A percentile compares a stretch with the other conserved stretches of the same genome.
These are phyloP conservation scores for Artibeus jamaicensis DNA, from an alignment of 2,797 vertebrate genomes.

Conservation along the genomic window DNA sequence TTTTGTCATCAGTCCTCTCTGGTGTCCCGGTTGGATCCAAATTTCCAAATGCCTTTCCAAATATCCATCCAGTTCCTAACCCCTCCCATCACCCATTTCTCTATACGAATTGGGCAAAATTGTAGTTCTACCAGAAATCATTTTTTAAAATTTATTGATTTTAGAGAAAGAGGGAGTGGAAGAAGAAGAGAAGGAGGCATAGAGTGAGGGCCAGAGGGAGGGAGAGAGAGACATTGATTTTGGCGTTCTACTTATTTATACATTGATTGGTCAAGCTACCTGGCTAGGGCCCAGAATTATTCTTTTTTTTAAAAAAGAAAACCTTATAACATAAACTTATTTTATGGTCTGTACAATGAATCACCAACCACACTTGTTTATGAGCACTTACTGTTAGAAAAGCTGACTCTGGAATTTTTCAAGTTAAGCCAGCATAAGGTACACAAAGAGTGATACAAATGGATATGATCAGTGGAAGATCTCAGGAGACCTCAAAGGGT, in stretches of 20 bases:
- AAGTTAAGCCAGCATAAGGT: background rate
- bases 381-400: background rate
- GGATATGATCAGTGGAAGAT: background rate
- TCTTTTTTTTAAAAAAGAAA: background rate
- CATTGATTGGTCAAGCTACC: background rate
- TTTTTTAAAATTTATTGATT: background rate
- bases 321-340: background rate
- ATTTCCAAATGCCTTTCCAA: background rate
- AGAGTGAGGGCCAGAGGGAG: no score
- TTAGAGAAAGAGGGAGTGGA: background rate
- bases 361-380: background rate
- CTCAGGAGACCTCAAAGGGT: background rate
- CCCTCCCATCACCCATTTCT: background rate
- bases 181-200: background rate
- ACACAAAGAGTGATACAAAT: background rate
- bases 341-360: background rate
- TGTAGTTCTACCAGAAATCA: background rate
- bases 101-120: background rate
- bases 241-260: background rate
- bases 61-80: background rate
- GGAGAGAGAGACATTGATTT: background rate
- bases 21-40: background rate
- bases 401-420: background rate
- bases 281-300: background rate
- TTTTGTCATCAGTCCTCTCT: background rate